Evolutionary conservation across 1,140 invertebrate genomes (phyloP).

Genomic region (Drosophila albomicans): DNA sequence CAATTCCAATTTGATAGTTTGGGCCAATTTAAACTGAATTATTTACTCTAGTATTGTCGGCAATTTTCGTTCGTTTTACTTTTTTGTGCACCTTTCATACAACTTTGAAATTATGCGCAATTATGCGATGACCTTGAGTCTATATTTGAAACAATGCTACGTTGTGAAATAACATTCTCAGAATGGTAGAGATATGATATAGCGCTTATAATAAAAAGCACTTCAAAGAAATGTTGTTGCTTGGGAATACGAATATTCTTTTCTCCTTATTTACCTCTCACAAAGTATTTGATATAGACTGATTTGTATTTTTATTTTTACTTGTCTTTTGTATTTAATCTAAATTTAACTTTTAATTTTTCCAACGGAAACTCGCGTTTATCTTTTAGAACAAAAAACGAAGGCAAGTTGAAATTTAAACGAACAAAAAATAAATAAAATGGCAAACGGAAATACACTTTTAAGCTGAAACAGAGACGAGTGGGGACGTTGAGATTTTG

Average conservation of each 20-base stretch:
- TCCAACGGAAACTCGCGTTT: background rate
- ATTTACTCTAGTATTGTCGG: no score
- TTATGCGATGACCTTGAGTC: conserved; percentile 35
- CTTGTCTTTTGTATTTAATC: background rate
- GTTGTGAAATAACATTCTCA: conserved; percentile 3
- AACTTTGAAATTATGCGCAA: conserved; percentile 11
- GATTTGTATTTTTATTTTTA: background rate
- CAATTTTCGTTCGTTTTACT: no score
- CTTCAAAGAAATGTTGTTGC: background rate
- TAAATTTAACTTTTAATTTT: background rate
- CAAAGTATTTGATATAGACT: background rate
- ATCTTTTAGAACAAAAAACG: background rate
- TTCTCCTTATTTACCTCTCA: background rate
- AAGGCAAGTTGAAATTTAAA: background rate
- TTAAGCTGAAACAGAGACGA: conserved; percentile 10
- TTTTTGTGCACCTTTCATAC: background rate
- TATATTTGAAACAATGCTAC: conserved; percentile 21
- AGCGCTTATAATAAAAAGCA: background rate
- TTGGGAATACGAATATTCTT: background rate
- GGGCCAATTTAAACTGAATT: no score
- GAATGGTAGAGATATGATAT: background rate
- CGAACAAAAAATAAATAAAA: conserved; percentile 17
- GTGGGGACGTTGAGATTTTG: background rate
- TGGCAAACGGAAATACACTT: conserved; percentile 36
- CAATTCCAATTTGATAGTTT: background rate